A percentile compares a stretch with the other conserved stretches of the same genome.
Conservation (phyloP, 1,140 invertebrate genomes). For the Trachymyrmex septentrionalis region DNA sequence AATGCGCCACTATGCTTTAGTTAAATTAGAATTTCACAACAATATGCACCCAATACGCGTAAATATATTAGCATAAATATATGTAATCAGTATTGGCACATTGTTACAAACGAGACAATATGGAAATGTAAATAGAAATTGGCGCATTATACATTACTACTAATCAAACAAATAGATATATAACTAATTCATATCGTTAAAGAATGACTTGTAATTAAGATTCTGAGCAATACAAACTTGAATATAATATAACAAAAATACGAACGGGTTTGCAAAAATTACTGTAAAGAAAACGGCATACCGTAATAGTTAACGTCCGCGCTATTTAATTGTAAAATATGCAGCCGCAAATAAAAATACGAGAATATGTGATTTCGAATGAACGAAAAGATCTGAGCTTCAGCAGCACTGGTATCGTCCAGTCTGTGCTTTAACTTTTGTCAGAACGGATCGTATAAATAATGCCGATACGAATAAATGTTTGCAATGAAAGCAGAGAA, state of each 20-base stretch:
- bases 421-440: slow-evolving; percentile 31
- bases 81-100: slow-evolving; percentile 3
- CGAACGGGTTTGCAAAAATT: not conserved
- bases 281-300: not conserved
- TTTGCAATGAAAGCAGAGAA: slow-evolving; percentile 51
- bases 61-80: slow-evolving; percentile 35
- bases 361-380: slow-evolving; percentile 1
- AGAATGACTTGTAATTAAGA: not conserved
- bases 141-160: not conserved
- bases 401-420: not conserved
- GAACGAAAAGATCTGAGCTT: slow-evolving; percentile 13
- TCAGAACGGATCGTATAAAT: slow-evolving; percentile 35
- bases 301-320: not conserved
- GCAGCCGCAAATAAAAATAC: not conserved
- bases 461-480: slow-evolving; percentile 56
- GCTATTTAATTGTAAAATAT: not conserved
- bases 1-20: slow-evolving; percentile 23
- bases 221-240: not conserved
- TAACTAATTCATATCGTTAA: not conserved
- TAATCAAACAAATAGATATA: not conserved
- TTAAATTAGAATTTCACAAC: slow-evolving; percentile 34
- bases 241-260: not conserved
- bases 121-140: slow-evolving; percentile 16
- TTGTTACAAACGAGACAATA: not conserved
- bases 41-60: not conserved